These are phyloP conservation scores for Desmodus rotundus DNA, from an alignment of 2,113 vertebrate genomes.

Conservation along the genomic window DNA sequence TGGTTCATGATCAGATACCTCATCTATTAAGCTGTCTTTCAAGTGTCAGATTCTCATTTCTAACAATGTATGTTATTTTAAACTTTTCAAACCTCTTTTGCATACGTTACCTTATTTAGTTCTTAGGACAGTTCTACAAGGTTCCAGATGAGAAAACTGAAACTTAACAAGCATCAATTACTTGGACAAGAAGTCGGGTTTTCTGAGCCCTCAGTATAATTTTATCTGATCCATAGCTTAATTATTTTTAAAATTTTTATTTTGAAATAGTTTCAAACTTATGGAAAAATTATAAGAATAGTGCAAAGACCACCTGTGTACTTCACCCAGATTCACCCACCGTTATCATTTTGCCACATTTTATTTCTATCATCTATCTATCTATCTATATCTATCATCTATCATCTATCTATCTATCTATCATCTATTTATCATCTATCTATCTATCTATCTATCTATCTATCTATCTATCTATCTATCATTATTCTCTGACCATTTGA, in stretches of 20 bases:
- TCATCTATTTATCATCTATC: not conserved
- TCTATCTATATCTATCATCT: too few species aligned
- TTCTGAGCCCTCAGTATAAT: not conserved
- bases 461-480: not conserved
- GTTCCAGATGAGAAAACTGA: constrained; percentile 25
- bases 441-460: not conserved
- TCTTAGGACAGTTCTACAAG: not conserved
- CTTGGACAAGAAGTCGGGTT: not conserved
- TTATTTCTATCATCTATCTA: not conserved
- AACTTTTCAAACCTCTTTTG: constrained; percentile 1
- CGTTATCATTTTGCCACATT: not conserved
- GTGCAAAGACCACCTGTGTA: not conserved
- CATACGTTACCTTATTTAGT: not conserved
- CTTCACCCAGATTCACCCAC: not conserved
- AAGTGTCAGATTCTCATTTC: constrained; percentile 23
- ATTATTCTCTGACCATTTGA: not conserved
- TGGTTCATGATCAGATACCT: not conserved
- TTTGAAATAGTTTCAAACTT: not conserved
- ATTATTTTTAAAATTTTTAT: not conserved
- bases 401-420: not conserved
- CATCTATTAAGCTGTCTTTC: constrained; percentile 10
- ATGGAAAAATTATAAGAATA: not conserved
- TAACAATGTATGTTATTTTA: constrained; percentile 47
- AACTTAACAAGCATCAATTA: not conserved
- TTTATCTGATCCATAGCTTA: not conserved